Evolutionary conservation across 2,888 invertebrate species (phyloP), one percentile per base, ranked within the genome.

Genomic region (Drosophila incognita): DNA sequence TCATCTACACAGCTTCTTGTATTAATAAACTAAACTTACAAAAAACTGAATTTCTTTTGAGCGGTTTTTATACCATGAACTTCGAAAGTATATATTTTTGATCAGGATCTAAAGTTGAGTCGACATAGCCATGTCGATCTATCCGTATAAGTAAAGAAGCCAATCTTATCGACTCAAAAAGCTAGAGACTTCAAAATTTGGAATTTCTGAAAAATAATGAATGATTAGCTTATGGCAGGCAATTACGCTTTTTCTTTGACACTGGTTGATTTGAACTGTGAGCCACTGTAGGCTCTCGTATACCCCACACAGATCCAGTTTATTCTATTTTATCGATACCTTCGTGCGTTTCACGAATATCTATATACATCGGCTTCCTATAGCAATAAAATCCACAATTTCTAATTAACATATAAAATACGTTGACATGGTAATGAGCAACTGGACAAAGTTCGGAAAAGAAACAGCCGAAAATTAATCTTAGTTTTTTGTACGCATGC

Each of bases 1-100:
- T 72, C 78, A 76, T 73, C 68, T 54, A 73, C 64, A 79, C 88
- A 78, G 79, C 76, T 88, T 83, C 78, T 89, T 88, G 88, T 89
- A 86, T 89, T 86, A 86, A 86, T 90, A 88, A 86, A 82, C 87
- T 80, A 76, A 87, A 89, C 70, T 69, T 79, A 83, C 51, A 64
- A 79, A 68, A 76, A 75, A 38, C 56, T 56, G 42, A 64, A 51
- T 8, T 0, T 53, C 31, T 13, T 10, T 31, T 8, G 24, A 1
- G 10, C 15, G 29, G 5, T 56, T 10, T 40, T 33, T 42, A 4
- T 24, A 15, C 24, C 15, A 7, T 15, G 15, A 24, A 46, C 24
- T 24, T 46, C 7, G 46, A 8, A 46, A 15, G 7, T 46, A 24
- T 42, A 42, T 42, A 11, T 11, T 42, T 21, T 21, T 24, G 7